Percentiles rank a stretch among this genome's conserved stretches.
Conservation (phyloP, 2,797 vertebrate genomes). For the Sarcoramphus papa region DNA sequence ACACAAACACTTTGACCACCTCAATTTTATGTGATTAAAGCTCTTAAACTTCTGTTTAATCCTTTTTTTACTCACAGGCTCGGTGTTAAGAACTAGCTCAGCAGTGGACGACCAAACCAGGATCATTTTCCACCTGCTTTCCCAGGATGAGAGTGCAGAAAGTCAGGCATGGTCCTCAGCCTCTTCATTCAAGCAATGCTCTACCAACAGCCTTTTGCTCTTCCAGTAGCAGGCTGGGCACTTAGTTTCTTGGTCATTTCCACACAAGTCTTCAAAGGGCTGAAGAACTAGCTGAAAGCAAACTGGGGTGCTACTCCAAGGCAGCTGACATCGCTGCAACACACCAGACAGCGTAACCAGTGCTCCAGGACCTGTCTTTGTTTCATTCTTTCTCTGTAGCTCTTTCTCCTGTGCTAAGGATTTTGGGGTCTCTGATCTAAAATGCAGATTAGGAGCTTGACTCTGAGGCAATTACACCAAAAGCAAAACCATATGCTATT, state of each 20-base stretch:
- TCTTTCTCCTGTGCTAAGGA: background rate
- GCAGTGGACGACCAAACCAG: background rate
- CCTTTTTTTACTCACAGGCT: background rate
- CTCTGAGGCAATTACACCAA: background rate
- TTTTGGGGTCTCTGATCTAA: background rate
- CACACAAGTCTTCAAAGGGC: background rate
- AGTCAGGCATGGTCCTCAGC: background rate
- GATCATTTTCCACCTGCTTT: background rate
- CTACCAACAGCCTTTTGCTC: background rate
- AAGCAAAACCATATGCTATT: background rate
- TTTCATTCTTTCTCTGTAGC: background rate
- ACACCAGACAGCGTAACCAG: background rate
- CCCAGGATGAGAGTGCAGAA: background rate
- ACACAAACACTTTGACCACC: background rate
- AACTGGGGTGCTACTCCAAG: background rate
- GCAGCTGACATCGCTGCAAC: rapidly evolving
- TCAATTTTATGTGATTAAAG: background rate
- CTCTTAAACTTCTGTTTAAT: background rate
- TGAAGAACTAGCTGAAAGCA: background rate
- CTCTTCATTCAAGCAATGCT: background rate
- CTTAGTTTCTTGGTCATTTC: background rate
- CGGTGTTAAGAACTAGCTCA: background rate
- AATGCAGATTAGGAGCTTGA: background rate
- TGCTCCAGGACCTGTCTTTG: background rate
- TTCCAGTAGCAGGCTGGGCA: background rate